phyloP scores from a whole-genome alignment of 2,797 vertebrate genomes.

The Perodicticus potto region DNA sequence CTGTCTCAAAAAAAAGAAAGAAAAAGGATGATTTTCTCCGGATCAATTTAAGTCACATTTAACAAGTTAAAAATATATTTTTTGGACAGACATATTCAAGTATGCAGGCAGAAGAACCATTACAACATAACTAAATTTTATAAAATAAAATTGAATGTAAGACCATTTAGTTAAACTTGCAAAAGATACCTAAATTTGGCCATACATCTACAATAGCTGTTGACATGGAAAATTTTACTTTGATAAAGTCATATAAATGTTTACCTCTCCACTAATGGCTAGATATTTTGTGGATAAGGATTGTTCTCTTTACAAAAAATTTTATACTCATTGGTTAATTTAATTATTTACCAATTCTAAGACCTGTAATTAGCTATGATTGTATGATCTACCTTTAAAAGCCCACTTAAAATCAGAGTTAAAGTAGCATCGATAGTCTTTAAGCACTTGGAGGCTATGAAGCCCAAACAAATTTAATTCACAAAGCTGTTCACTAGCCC shows the following conservation, averaged over 20 bases:
- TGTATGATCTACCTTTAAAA: conserved; percentile 7
- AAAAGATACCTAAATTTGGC: conserved; percentile 28
- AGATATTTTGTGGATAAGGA: conserved; percentile 35
- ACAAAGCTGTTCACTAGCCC: conserved; percentile 1
- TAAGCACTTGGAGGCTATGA: not conserved
- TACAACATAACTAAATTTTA: too few relatives aligned
- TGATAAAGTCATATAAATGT: conserved; percentile 53
- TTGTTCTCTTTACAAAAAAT: not conserved
- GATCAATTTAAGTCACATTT: not conserved
- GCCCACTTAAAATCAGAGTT: not conserved
- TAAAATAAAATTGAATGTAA: too few relatives aligned
- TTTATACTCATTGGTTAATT: not conserved
- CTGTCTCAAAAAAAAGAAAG: not conserved
- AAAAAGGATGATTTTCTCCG: not conserved
- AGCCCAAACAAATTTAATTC: conserved; percentile 60
- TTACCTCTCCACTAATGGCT: conserved; percentile 47
- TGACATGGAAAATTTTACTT: conserved; percentile 60
- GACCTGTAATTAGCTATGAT: conserved; percentile 41
- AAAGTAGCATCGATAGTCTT: conserved; percentile 18
- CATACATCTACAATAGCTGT: conserved; percentile 43
- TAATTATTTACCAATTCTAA: conserved; percentile 6
- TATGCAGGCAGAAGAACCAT: too few relatives aligned
- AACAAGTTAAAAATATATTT: conserved; percentile 38
- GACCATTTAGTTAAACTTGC: too few relatives aligned
- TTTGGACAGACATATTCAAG: conserved; percentile 6